These are phyloP conservation scores for Agriopis marginaria DNA, from an alignment of 2,888 invertebrate species.

Conservation along the genomic window DNA sequence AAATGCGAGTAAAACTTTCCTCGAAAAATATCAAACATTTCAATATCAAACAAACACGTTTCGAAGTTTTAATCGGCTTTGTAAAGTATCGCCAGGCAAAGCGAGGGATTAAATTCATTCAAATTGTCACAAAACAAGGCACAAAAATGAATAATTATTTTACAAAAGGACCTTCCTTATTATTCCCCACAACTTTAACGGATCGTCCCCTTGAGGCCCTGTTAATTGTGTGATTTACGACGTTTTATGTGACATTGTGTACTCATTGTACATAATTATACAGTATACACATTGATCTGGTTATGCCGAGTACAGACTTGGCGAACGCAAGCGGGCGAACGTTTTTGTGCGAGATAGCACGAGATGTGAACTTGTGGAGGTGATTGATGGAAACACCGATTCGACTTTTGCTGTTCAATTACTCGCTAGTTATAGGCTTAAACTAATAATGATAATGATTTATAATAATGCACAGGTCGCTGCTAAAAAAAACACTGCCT, in stretches of 20 bases:
- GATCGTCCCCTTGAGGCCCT: neutral
- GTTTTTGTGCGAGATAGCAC: no score
- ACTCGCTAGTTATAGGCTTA: no score
- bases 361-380: no score
- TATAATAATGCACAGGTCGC: no score
- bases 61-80: slow-evolving; percentile 28
- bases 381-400: no score
- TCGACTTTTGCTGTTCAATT: no score
- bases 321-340: no score
- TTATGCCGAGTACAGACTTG: no score
- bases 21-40: slow-evolving; percentile 15
- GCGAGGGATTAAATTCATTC: slow-evolving; percentile 18
- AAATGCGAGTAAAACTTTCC: neutral
- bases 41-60: slow-evolving; percentile 21
- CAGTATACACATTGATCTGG: no score
- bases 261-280: no score
- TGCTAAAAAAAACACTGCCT: no score
- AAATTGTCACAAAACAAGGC: slow-evolving; percentile 19
- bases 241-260: neutral
- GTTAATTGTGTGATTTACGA: slow-evolving; percentile 1
- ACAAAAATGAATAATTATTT: neutral
- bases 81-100: slow-evolving; percentile 14
- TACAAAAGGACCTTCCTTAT: neutral
- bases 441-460: no score
- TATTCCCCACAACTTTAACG: neutral